phyloP scores from a whole-genome alignment of 2,113 vertebrate genomes.

The Cyprinodon variegatus region DNA sequence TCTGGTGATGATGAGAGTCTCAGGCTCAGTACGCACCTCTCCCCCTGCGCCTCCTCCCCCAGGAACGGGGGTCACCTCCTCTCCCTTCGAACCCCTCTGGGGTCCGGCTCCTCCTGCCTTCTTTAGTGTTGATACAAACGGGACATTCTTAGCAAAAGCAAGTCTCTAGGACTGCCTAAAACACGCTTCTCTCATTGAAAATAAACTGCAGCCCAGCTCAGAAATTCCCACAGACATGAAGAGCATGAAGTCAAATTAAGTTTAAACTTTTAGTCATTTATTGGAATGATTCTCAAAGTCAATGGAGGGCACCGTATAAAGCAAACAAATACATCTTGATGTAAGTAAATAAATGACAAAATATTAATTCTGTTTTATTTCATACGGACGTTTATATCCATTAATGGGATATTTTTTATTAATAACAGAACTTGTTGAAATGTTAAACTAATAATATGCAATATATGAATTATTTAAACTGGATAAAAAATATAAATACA shows the following conservation, averaged over 20 bases:
- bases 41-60: constrained; percentile 77
- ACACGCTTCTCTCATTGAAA: constrained; percentile 25
- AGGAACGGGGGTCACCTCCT: constrained; percentile 79
- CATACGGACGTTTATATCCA: no score
- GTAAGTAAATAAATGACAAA: no score
- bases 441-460: background rate
- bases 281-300: background rate
- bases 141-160: constrained; percentile 71
- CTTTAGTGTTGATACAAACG: constrained; percentile 77
- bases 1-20: constrained; percentile 65
- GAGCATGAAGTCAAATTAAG: background rate
- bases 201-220: background rate
- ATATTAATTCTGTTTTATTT: no score
- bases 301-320: background rate
- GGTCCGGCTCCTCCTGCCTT: constrained; percentile 72
- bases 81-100: constrained; percentile 79
- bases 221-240: background rate
- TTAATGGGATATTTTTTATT: no score
- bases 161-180: constrained; percentile 44
- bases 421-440: background rate
- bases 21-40: constrained; percentile 79
- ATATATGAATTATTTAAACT: background rate
- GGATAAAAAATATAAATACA: background rate
- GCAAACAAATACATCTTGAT: no score
- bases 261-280: background rate